Base-by-base conservation (phyloP, 2,113 vertebrate species). In the Andinoacara biseriatus region DNA sequence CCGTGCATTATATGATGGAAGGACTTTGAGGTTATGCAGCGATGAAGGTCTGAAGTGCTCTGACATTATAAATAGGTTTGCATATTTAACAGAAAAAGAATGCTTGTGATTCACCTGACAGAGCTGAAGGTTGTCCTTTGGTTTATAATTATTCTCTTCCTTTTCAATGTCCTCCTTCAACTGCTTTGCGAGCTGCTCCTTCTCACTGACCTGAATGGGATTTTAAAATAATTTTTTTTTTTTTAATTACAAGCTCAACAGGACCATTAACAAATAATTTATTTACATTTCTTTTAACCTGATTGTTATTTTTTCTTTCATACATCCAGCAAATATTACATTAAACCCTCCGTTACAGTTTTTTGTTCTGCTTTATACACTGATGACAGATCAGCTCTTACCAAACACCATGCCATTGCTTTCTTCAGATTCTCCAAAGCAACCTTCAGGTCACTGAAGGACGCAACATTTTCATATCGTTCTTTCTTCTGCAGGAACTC, bases 401-500 rank as follows among this genome's bases (percentile, higher is more conserved):
- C 89, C 89, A 92, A 86, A 90, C 86, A 78, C 89, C 89, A 88
- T 0, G 75, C 89, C 89, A 90, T 92, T 2, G 72, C 14, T 57
- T 84, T 92, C 78, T 88, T 90, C 59, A 88, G 62, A 40, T 83
- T 84, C 72, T 88, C 84, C 80, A 92, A 52, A 35, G 2, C 56
- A 38, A 13, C 80, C 52, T 79, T 76, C 84, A 92, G 57, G 10
- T 88, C 80, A 10, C 82, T 77, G n/a, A 88, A 81, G 22, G 87
- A 87, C 2, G 82, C 59, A 57, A 90, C 2, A 5, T 80, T 85
- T 54, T 92, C 89, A 56, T 85, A 92, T 10, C 86, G 33, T 54
- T 83, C 89, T 15, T 92, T 92, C 86, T 83, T 91, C 62, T 82
- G 79, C 22, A 92, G 86, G 46, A 90, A 91, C 20, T 84, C 82